Evolutionary conservation across 2,888 invertebrate species (phyloP).

Genomic region (Onthophagus sagittarius): DNA sequence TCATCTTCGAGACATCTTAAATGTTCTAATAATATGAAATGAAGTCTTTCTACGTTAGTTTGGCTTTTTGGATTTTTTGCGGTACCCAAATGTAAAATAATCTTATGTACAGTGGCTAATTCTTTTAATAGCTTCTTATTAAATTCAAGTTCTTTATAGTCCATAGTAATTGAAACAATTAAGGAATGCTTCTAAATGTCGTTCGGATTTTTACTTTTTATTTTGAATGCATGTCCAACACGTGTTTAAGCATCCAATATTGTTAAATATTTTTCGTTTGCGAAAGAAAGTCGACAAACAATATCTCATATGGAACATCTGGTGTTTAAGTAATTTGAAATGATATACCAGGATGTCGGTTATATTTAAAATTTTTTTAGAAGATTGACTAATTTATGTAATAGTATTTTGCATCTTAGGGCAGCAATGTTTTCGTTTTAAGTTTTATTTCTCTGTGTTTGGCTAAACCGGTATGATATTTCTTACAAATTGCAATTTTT

Average conservation of each 20-base stretch:
- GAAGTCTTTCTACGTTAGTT: conserved; percentile 11
- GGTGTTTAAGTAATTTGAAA: background rate
- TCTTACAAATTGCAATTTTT: background rate
- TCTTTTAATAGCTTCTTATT: conserved; percentile 8
- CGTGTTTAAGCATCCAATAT: conserved; percentile 13
- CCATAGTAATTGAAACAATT: background rate
- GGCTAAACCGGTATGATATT: background rate
- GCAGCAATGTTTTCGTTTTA: background rate
- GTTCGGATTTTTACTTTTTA: conserved; percentile 14
- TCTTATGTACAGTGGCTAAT: conserved; percentile 2
- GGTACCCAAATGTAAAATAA: conserved; percentile 10
- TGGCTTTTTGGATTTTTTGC: conserved; percentile 7
- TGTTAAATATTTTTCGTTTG: conserved; percentile 9
- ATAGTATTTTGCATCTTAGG: background rate
- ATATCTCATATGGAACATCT: conserved; percentile 7
- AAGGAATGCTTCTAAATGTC: background rate
- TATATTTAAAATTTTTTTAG: conserved; percentile 5
- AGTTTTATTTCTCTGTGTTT: background rate
- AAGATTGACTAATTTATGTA: background rate
- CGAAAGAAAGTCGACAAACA: background rate
- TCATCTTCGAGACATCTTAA: conserved; percentile 5
- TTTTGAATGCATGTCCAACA: background rate
- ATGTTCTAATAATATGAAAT: conserved; percentile 13
- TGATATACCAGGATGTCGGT: background rate
- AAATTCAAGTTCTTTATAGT: conserved; percentile 12